phyloP scores from a whole-genome alignment of 2,888 invertebrate species.

The Oligia latruncula region DNA sequence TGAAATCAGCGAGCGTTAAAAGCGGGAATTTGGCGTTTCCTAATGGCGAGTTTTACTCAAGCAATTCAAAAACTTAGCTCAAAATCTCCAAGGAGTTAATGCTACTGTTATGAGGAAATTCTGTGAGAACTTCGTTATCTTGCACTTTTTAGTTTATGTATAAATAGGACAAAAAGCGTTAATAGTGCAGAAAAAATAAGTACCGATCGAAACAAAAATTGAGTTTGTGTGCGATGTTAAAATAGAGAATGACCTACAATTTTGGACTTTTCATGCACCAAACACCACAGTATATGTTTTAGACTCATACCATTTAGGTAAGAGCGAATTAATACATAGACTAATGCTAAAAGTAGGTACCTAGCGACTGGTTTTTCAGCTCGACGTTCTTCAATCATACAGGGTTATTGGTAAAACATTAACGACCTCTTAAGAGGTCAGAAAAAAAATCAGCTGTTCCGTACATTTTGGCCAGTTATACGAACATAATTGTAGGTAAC shows the following conservation, averaged over 20 bases:
- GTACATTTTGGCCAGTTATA: too few relatives aligned
- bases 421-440: too few relatives aligned
- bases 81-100: slow-evolving; percentile 22
- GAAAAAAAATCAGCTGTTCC: too few relatives aligned
- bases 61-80: slow-evolving; percentile 36
- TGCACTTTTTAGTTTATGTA: background rate
- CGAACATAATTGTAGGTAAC: too few relatives aligned
- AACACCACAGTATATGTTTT: background rate
- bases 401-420: too few relatives aligned
- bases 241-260: background rate
- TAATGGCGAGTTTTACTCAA: slow-evolving; percentile 42
- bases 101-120: slow-evolving; percentile 18
- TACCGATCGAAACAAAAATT: background rate
- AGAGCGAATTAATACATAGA: background rate
- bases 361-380: background rate
- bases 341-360: too few relatives aligned
- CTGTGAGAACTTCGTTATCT: slow-evolving; percentile 11
- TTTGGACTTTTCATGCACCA: background rate
- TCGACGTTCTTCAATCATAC: slow-evolving; percentile 17
- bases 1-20: slow-evolving; percentile 22
- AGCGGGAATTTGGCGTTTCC: slow-evolving; percentile 26
- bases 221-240: too few relatives aligned
- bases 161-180: background rate
- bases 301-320: background rate
- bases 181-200: background rate